These are phyloP conservation scores for Pocillopora grandis DNA, from an alignment of 92 coral and sea anemone genomes.

Conservation along the genomic window DNA sequence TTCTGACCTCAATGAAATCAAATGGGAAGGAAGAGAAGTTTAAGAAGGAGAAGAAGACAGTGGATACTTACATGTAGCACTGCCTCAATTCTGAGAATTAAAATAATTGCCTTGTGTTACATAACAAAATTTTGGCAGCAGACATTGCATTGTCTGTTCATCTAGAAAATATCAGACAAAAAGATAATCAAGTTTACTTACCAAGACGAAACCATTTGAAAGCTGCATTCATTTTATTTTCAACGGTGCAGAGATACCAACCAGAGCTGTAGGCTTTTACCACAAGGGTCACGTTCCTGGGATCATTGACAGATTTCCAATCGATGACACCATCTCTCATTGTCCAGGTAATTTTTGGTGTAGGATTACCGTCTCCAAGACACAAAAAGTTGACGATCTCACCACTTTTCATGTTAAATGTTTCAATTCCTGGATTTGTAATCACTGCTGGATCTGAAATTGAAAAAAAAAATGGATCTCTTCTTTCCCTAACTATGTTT, in stretches of 20 bases:
- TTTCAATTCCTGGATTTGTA: not conserved
- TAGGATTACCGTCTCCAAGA: not conserved
- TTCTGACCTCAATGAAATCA: too few relatives aligned
- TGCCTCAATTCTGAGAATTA: too few relatives aligned
- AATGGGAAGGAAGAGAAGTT: too few relatives aligned
- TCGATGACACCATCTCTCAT: not conserved
- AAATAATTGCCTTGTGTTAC: not conserved
- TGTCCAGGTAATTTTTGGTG: not conserved
- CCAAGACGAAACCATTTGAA: conserved; percentile 1
- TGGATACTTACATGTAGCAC: too few relatives aligned
- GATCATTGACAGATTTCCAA: not conserved
- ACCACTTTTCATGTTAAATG: not conserved
- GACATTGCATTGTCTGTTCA: not conserved
- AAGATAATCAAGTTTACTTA: not conserved
- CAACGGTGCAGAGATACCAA: not conserved
- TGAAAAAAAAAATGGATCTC: not conserved
- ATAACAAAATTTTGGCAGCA: not conserved
- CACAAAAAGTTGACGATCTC: not conserved
- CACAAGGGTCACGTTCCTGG: not conserved
- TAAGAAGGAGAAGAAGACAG: too few relatives aligned
- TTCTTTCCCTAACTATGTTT: too few relatives aligned
- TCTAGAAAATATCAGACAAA: not conserved
- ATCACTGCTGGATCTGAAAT: not conserved
- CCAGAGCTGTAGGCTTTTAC: not conserved
- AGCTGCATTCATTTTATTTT: not conserved